Evolutionary conservation across 2,888 invertebrate species (phyloP), one percentile per base, ranked within the genome.

Genomic region (Ornithoptera alexandrae): DNA sequence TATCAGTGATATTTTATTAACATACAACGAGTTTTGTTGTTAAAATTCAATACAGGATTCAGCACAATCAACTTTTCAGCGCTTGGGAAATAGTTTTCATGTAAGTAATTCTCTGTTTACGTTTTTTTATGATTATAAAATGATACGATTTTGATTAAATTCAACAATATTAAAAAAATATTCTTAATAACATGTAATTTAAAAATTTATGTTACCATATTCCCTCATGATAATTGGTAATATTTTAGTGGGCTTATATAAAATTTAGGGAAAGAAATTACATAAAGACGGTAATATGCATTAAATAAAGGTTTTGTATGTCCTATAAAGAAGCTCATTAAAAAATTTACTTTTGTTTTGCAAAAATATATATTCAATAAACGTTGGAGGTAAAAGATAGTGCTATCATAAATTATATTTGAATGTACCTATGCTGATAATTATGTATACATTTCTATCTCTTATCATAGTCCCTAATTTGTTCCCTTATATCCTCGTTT

Each of bases 61-160:
- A 66, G 22, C 24, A 57, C 62, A 24, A 30, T 39, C 56, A 58
- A 62, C 15, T 39, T 57, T n/a, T 42, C 56, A 36, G 22, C 22
- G 20, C 39, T 64, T 22, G 58, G 58, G 53, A 56, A 59, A 53
- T 20, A 59, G 62, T 61, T 67, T 70, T 64, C 67, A 67, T 36
- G 70, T 71, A 71, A 71, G 74, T 74, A 72, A 72, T 72, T 62
- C 69, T 61, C 59, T 67, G 67, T 71, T 71, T 71, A 70, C 64
- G 24, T 70, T 39, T 36, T 68, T 63, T 17, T 50, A 18, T n/a
- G 4, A 18, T 18, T 53, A n/a, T 67, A 36, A 24, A 12, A 17
- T 42, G 24, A 61, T 42, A 65, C 46, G 56, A 58, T 67, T 53
- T 60, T 36, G 59, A 24, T 63, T 62, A 46, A 58, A 62, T 58